Conservation (phyloP, 2,113 vertebrate genomes). For the Dissostichus mawsoni region DNA sequence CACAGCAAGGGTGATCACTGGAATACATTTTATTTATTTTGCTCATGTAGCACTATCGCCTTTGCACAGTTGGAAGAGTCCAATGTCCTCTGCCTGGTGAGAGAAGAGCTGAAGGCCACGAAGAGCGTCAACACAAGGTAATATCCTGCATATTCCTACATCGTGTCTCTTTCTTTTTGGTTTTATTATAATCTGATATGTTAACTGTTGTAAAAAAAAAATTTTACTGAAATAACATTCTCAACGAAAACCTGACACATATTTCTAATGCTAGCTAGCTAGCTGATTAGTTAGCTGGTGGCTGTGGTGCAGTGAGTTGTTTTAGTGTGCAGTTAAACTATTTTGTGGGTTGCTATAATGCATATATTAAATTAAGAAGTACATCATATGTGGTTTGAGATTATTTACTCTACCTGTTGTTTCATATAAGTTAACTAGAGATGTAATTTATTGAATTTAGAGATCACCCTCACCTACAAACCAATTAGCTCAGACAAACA, state of each 20-base stretch:
- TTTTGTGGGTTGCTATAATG: no score
- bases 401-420: no score
- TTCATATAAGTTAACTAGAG: no score
- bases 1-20: fast-evolving
- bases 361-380: no score
- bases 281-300: constrained; percentile 15
- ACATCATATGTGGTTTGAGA: no score
- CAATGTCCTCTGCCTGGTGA: constrained; percentile 71
- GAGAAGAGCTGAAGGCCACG: constrained; percentile 55
- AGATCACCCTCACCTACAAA: not conserved
- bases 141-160: not conserved
- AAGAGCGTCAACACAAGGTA: constrained; percentile 58
- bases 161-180: not conserved
- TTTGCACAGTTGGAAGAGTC: constrained; percentile 69
- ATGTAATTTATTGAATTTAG: not conserved
- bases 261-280: constrained; percentile 37
- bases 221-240: not conserved
- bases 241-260: not conserved
- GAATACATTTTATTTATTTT: not conserved
- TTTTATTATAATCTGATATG: fast-evolving
- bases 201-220: fast-evolving
- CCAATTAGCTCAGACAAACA: not conserved
- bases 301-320: not conserved
- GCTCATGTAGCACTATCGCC: not conserved
- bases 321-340: not conserved